Evolutionary conservation across 2,888 invertebrate species (phyloP).

Genomic region (Endomychus coccineus): DNA sequence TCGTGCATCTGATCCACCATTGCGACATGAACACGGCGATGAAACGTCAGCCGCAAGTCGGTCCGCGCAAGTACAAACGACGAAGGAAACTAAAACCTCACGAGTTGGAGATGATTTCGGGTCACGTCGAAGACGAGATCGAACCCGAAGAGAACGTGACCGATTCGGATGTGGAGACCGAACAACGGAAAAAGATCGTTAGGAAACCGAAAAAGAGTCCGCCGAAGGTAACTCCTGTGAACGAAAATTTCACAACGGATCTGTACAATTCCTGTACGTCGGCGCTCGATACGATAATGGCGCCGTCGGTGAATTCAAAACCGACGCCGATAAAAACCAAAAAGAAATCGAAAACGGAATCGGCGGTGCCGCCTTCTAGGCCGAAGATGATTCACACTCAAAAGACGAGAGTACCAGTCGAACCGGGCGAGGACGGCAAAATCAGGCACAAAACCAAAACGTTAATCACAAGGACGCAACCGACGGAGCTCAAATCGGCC

Average conservation of each 20-base stretch:
- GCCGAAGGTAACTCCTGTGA: conserved; percentile 3
- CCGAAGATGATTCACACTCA: conserved; percentile 76
- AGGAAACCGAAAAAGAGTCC: conserved; percentile 32
- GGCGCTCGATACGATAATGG: neutral
- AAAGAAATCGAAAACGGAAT: conserved; percentile 36
- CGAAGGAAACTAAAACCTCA: conserved; percentile 67
- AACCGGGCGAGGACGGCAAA: conserved; percentile 48
- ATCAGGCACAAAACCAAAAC: conserved; percentile 52
- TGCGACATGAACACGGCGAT: conserved; percentile 79
- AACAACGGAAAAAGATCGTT: conserved; percentile 28
- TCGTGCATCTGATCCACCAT: conserved; percentile 76
- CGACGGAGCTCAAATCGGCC: conserved; percentile 45
- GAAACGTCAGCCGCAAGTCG: conserved; percentile 67
- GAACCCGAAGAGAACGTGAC: conserved; percentile 26
- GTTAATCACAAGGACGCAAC: conserved; percentile 48
- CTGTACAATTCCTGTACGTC: neutral
- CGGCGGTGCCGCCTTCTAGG: conserved; percentile 45
- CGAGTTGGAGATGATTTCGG: conserved; percentile 46
- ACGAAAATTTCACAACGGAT: conserved; percentile 30
- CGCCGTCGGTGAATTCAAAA: conserved; percentile 41
- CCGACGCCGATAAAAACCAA: conserved; percentile 25
- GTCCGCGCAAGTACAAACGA: conserved; percentile 70
- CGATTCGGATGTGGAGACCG: conserved; percentile 38
- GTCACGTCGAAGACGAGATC: conserved; percentile 25
- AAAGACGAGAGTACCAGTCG: conserved; percentile 51